phyloP scores from a whole-genome alignment of 2,797 vertebrate species.

The Hydrocynus forskahlii region DNA sequence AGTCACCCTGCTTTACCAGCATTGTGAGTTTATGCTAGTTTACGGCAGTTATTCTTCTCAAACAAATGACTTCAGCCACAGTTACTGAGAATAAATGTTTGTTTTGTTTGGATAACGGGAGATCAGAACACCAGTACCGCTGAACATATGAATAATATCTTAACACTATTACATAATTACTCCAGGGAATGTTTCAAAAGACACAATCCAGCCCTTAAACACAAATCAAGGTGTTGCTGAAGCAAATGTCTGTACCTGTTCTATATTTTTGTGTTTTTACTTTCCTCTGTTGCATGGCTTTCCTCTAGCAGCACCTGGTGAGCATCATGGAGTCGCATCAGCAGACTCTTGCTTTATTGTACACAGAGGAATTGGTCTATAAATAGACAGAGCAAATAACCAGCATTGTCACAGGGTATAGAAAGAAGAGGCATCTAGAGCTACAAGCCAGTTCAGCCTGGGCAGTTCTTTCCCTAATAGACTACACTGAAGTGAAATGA shows the following conservation, averaged over 20 bases:
- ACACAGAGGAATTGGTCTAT: background rate
- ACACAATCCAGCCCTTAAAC: background rate
- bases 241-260: background rate
- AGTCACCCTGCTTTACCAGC: no score
- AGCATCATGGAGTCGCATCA: background rate
- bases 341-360: conserved; percentile 1
- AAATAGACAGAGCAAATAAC: conserved; percentile 28
- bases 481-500: background rate
- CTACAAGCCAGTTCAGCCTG: background rate
- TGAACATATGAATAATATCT: background rate
- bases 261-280: background rate
- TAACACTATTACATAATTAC: background rate
- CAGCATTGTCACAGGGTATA: background rate
- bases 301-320: background rate
- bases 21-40: no score
- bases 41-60: no score
- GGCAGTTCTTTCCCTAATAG: background rate
- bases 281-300: background rate
- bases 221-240: background rate
- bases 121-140: no score
- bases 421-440: background rate
- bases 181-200: background rate
- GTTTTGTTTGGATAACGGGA: no score
- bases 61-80: no score
- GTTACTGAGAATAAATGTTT: background rate